These are phyloP conservation scores for Dryas iulia DNA, from an alignment of 1,140 invertebrate species.

Conservation along the genomic window DNA sequence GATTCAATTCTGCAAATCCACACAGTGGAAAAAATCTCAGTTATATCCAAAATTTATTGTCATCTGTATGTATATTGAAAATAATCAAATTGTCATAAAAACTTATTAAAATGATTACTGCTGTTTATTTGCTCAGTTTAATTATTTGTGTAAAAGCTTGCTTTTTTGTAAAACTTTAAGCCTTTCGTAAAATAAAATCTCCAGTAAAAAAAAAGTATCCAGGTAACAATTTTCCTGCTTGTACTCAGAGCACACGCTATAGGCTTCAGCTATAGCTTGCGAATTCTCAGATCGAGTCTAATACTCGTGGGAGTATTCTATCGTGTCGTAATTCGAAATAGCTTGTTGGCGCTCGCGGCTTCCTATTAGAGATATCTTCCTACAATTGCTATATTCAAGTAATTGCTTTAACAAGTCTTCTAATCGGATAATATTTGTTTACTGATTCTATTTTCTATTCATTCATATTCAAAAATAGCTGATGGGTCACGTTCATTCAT, in stretches of 20 bases:
- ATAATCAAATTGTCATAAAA: too few relatives aligned
- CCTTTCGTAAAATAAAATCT: too few relatives aligned
- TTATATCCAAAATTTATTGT: not conserved
- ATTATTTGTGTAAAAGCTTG: too few relatives aligned
- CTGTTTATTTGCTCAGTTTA: too few relatives aligned
- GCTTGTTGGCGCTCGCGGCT: conserved; percentile 37
- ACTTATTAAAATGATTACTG: too few relatives aligned
- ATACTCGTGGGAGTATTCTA: conserved; percentile 39
- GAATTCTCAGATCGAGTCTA: conserved; percentile 1
- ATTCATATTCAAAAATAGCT: conserved; percentile 36
- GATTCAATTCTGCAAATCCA: not conserved
- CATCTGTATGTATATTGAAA: too few relatives aligned
- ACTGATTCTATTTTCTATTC: conserved; percentile 15
- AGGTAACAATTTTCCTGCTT: not conserved
- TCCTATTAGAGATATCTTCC: conserved; percentile 32
- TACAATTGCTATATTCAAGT: conserved; percentile 20
- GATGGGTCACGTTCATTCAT: conserved; percentile 40
- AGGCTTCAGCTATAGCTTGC: not conserved
- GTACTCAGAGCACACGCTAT: not conserved
- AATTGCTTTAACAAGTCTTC: conserved; percentile 8
- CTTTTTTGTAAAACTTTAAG: too few relatives aligned
- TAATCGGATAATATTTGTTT: conserved; percentile 3
- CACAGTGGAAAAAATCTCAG: not conserved
- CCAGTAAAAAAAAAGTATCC: not conserved
- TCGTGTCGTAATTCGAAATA: conserved; percentile 38